Evolutionary conservation across 2,888 invertebrate genomes (phyloP), one percentile per base, ranked within the genome.

Genomic region (Venustoraphidia nigricollis): DNA sequence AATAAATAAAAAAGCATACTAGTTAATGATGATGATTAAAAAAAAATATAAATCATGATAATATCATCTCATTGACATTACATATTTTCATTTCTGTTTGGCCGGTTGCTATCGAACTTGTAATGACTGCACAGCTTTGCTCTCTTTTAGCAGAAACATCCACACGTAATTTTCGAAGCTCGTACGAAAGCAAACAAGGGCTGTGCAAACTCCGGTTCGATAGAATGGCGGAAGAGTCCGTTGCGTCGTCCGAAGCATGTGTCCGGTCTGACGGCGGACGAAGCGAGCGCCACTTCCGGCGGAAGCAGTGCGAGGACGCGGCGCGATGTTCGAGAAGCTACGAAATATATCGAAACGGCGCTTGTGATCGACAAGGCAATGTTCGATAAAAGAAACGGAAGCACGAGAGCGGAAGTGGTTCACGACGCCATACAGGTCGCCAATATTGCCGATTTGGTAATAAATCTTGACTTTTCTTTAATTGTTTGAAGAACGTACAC

Each of bases 401-500:
- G 89, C 67, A 87, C 87, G 46, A 71, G 91, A 53, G 77, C 83
- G 11, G 86, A 90, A 64, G 88, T 92, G 37, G 86, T 95, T 58
- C 89, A 93, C 65, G 95, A 96, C 67, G 90, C 93, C 54, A 87
- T 95, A 65, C 92, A 94, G 76, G 91, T 94, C 57, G 92, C 94
- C 56, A 97, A 97, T 70, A 93, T 96, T 64, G 93, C 95, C 52
- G 97, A 97, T 75, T 73, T 94, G 81, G 93, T 93, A 62, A 81
- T 86, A 14, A n/a, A 6, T 6, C 27, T 73, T 36, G 34, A 38
- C 17, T 10, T 27, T 45, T 10, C 8, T 44, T 53, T 38, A 36
- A 34, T 46, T 27, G 6, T 27, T 27, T 5, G 27, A 3, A 27
- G 27, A 5, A 27, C 5, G 1, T 27, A 6, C 6, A 27, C 17